Base-by-base conservation (phyloP, 2,113 vertebrate species). In the Sinocyclocheilus anshuiensis region DNA sequence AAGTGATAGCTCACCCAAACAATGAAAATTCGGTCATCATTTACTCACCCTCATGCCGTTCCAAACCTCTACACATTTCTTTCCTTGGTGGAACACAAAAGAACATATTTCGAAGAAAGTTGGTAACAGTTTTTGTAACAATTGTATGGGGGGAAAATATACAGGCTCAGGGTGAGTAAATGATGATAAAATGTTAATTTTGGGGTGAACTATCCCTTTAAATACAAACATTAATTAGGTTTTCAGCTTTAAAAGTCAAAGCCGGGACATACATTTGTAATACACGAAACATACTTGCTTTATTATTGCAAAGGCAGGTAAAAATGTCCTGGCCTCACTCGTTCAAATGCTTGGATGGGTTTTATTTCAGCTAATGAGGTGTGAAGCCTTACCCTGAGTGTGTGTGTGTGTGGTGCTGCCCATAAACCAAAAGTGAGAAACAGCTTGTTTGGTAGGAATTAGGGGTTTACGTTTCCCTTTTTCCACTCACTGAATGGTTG, bases 291-390 rank as follows among this genome's bases (percentile, higher is more conserved):
- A 45, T 33, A 24, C 42, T 63, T 36, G 24, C 18, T 26, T 79
- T n/a, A 78, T 55, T 59, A 59, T 74, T 26, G 12, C 55, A 22
- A 18, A 77, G 57, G 79, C 76, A 86, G 86, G 74, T 87, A 72
- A 71, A 86, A 82, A 74, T 77, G 82, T 45, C 67, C 57, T 77
- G 74, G 80, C 53, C 78, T 71, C 29, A 67, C 45, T 77, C 33
- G 45, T 93, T 95, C 94, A 93, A 95, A 95, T 94, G 95, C 94
- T 93, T 95, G 95, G 93, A 95, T 96, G 96, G 93, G 92, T 96
- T 97, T 97, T 95, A 96, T 96, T 95, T 93, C 94, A 91, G 93
- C 95, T 96, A 96, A 96, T 96, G 95, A 97, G 95, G 96, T 97
- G 96, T 96, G 94, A 96, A 96, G 94, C 95, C 94, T 96, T 96